These are phyloP conservation scores for Bubo scandiacus DNA, from an alignment of 2,113 vertebrate species.

Conservation along the genomic window DNA sequence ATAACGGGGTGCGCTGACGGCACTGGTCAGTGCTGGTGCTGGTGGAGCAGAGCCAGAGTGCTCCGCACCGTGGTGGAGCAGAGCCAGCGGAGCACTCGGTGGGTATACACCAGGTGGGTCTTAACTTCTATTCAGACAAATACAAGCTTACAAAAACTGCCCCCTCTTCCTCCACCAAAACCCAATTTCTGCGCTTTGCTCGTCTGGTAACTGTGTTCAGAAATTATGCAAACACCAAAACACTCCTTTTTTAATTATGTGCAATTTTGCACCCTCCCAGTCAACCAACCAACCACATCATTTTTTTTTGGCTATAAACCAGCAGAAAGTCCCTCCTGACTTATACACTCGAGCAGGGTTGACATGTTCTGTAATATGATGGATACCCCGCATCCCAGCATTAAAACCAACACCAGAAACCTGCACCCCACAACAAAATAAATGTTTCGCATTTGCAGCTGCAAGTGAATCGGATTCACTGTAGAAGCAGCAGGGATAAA, in stretches of 20 bases:
- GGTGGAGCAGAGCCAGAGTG: accelerated
- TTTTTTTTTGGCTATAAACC: too few species aligned
- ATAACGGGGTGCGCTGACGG: too few species aligned
- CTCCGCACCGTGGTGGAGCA: accelerated
- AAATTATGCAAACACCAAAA: not conserved
- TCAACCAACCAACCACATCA: not conserved
- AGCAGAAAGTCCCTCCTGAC: too few species aligned
- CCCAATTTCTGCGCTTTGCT: not conserved
- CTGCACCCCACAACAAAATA: too few species aligned
- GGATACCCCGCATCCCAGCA: not conserved
- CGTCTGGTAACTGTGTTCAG: not conserved
- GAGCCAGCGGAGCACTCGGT: not conserved
- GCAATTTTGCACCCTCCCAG: not conserved
- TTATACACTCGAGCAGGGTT: not conserved
- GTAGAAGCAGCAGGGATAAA: not conserved
- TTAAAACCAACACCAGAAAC: not conserved
- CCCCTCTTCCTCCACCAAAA: too few species aligned
- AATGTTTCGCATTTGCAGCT: not conserved
- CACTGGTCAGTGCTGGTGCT: too few species aligned
- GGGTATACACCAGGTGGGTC: accelerated
- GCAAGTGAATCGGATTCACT: accelerated
- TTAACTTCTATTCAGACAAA: not conserved
- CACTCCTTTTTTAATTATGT: not conserved
- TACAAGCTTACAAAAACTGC: accelerated
- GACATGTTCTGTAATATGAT: not conserved